A percentile compares a stretch with the other conserved stretches of the same genome.
These are phyloP conservation scores for Slavum lentiscoides DNA, from an alignment of 2,888 invertebrate species.

Conservation along the genomic window DNA sequence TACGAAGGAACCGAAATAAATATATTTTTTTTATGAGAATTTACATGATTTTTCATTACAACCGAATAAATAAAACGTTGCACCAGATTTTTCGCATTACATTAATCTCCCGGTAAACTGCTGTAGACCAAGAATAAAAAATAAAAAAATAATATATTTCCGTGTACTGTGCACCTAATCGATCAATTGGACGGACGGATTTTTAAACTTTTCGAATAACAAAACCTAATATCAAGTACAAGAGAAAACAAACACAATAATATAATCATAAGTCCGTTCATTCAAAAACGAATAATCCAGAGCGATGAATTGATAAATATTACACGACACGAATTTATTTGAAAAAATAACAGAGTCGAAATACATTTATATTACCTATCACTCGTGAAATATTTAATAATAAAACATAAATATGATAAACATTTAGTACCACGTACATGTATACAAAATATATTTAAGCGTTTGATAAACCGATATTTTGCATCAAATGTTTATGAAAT, in stretches of 20 bases:
- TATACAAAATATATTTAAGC: too few relatives aligned
- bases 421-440: too few relatives aligned
- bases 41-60: constrained; percentile 34
- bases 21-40: not conserved
- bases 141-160: constrained; percentile 3
- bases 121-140: not conserved
- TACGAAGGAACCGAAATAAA: not conserved
- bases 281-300: too few relatives aligned
- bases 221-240: constrained; percentile 19
- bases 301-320: too few relatives aligned
- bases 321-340: too few relatives aligned
- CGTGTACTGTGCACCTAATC: not conserved
- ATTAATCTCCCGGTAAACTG: constrained; percentile 20
- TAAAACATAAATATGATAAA: too few relatives aligned
- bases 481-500: too few relatives aligned
- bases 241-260: not conserved
- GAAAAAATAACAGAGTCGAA: too few relatives aligned
- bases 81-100: constrained; percentile 7
- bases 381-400: too few relatives aligned
- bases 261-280: not conserved
- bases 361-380: too few relatives aligned
- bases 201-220: constrained; percentile 42
- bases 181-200: not conserved
- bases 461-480: too few relatives aligned
- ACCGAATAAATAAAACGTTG: constrained; percentile 27